Base-by-base conservation (phyloP, 2,888 invertebrate species). In the Protophormia terraenovae region DNA sequence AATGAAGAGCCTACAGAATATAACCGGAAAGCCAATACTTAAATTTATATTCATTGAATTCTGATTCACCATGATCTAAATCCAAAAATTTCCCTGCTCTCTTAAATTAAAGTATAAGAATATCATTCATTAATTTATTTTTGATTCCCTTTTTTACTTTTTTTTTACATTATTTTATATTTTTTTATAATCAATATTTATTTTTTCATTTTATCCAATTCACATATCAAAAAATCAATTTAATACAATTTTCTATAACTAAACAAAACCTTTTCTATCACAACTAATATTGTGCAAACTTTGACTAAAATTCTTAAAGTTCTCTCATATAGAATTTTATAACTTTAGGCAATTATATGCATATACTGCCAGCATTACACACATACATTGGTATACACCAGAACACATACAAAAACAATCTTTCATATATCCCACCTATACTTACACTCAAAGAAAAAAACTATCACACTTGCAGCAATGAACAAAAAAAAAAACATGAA, bases 231-330 rank as follows among this genome's bases (percentile, higher is more conserved):
- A 81, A 79, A 79, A 79, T 79, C 83, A 79, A 83, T 62, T 27
- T 35, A 29, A 79, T 41, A 73, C 32, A 84, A 60, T 62, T 73
- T 60, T 77, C 53, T n/a, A 77, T 45, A 84, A 66, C 32, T 73
- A 69, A 72, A 81, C 72, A 55, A 41, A 77, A 83, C 62, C 41
- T 62, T 64, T 41, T 50, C 62, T 60, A 53, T 47, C 22, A 64
- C 67, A 69, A 85, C 77, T 78, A 77, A 84, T 81, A 81, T 69
- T 77, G 60, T 67, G 53, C 27, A 78, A 84, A 84, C 78, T 85
- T 85, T 82, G 77, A 73, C 73, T 85, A 75, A 82, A 72, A 85
- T 82, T 82, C 77, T 82, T 85, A 78, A 82, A 81, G 81, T 85
- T 82, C 77, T 85, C 76, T 77, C 78, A 78, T 82, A 78, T 82